These are phyloP conservation scores for Etia nguti DNA, from an alignment of 2,113 vertebrate species.

Conservation along the genomic window DNA sequence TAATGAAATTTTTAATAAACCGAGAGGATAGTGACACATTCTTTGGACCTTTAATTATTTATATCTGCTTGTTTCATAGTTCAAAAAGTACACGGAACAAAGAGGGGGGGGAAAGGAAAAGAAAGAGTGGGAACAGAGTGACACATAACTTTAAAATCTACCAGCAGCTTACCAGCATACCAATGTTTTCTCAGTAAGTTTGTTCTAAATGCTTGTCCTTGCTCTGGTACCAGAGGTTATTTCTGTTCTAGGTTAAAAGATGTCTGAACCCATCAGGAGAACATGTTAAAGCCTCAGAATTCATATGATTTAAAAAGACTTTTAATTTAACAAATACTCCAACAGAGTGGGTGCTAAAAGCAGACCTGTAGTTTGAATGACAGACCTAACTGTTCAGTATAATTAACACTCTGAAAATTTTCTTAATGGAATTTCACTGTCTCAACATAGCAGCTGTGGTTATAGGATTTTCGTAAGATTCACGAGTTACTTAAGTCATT, in stretches of 20 bases:
- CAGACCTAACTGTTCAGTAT: neutral
- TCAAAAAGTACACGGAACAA: neutral
- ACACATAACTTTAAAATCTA: neutral
- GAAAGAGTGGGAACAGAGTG: neutral
- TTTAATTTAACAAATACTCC: neutral
- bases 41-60: neutral
- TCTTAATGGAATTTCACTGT: neutral
- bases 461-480: neutral
- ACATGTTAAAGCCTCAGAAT: neutral
- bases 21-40: neutral
- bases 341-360: neutral
- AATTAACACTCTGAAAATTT: constrained; percentile 5
- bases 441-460: neutral
- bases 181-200: neutral
- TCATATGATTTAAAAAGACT: neutral
- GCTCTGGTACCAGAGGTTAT: neutral
- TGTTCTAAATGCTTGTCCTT: neutral
- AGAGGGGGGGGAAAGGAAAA: neutral
- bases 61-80: neutral
- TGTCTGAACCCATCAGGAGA: neutral
- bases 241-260: neutral
- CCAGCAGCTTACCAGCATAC: neutral
- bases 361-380: neutral
- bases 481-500: constrained; percentile 27
- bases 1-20: neutral